phyloP scores from a whole-genome alignment of 2,888 invertebrate genomes.

The Troides helena region DNA sequence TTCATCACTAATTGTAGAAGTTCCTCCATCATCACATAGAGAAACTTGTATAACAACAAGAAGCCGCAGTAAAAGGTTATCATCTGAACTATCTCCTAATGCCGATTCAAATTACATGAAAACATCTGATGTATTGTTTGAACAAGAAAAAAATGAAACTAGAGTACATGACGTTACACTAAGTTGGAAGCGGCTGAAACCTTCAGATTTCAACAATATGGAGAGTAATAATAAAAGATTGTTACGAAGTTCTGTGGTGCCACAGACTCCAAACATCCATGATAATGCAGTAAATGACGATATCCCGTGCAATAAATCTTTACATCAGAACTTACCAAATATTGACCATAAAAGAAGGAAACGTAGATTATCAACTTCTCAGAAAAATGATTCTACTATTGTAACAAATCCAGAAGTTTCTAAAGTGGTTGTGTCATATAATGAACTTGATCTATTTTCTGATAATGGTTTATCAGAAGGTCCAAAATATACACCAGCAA shows the following conservation, averaged over 20 bases:
- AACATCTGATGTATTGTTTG: not conserved
- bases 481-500: conserved; percentile 5
- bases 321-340: not conserved
- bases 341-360: conserved; percentile 8
- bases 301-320: not conserved
- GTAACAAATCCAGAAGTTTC: conserved; percentile 2
- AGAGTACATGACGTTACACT: conserved; percentile 17
- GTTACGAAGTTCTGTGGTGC: conserved; percentile 46
- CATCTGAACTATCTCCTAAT: conserved; percentile 12
- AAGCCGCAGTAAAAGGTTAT: conserved; percentile 38
- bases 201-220: conserved; percentile 37
- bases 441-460: conserved; percentile 47
- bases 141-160: conserved; percentile 24
- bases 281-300: conserved; percentile 3
- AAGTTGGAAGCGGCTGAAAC: conserved; percentile 41
- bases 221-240: conserved; percentile 45
- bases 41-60: conserved; percentile 35
- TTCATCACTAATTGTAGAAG: not conserved
- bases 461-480: conserved; percentile 7
- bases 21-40: not conserved
- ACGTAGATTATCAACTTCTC: conserved; percentile 7
- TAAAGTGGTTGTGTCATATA: conserved; percentile 37
- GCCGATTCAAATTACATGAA: not conserved
- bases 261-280: conserved; percentile 6
- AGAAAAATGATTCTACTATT: conserved; percentile 3